Evolutionary conservation across 1,140 invertebrate genomes (phyloP).

Genomic region (Vanessa atalanta): DNA sequence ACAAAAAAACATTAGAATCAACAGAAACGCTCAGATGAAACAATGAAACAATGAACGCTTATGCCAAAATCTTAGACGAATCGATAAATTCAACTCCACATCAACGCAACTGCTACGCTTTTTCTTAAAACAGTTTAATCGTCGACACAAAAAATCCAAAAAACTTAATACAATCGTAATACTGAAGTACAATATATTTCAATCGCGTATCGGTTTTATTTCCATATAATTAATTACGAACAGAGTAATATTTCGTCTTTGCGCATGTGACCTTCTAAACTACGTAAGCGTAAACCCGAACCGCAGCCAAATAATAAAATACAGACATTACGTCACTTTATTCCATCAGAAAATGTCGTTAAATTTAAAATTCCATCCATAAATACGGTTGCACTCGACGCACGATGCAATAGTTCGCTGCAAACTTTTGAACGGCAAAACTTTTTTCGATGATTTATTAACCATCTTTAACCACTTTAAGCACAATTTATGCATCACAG

Average conservation of each 20-base stretch:
- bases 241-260: not conserved
- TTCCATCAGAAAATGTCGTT: not conserved
- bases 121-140: not conserved
- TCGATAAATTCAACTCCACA: slow-evolving; percentile 46
- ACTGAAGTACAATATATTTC: not conserved
- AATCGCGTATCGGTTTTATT: not conserved
- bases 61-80: slow-evolving; percentile 43
- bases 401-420: not conserved
- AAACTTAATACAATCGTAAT: not conserved
- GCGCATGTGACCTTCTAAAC: slow-evolving; percentile 13
- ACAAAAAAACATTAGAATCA: not conserved
- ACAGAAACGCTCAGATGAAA: slow-evolving; percentile 9
- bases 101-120: slow-evolving; percentile 28
- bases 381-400: not conserved
- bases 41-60: slow-evolving; percentile 30
- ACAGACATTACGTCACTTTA: not conserved
- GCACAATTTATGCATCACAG: not conserved
- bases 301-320: slow-evolving; percentile 4
- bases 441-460: not conserved
- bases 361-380: not conserved
- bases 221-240: not conserved
- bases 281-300: not conserved
- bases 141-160: not conserved
- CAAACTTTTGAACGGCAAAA: slow-evolving; percentile 6
- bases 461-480: not conserved